phyloP scores from a whole-genome alignment of 2,113 vertebrate genomes.

The Entelurus aequoreus region DNA sequence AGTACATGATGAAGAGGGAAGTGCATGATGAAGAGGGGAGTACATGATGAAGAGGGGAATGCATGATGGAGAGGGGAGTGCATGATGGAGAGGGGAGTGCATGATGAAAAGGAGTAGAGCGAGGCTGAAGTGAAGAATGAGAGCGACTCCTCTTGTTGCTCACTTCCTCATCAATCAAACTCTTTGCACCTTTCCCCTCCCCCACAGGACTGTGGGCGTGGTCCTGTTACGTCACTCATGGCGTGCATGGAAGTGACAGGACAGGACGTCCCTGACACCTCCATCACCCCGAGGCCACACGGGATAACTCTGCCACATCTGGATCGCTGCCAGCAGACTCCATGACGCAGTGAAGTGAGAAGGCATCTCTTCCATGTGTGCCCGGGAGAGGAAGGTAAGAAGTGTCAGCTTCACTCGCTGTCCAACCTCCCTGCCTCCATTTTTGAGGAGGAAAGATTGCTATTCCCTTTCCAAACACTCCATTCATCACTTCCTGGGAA shows the following conservation, averaged over 20 bases:
- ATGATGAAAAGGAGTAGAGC: neutral
- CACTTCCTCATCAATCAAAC: conserved; percentile 15
- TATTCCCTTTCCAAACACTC: neutral
- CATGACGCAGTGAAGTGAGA: conserved; percentile 18
- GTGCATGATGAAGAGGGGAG: too few species aligned
- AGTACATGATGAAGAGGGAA: too few species aligned
- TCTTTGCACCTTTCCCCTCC: conserved; percentile 18
- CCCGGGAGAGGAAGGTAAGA: conserved; percentile 19
- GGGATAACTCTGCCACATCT: conserved; percentile 53
- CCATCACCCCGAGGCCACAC: conserved; percentile 42
- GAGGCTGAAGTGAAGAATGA: conserved; percentile 12
- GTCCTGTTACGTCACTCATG: conserved; percentile 59
- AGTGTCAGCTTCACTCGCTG: conserved; percentile 6
- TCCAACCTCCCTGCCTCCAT: neutral
- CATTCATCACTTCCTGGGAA: too few species aligned
- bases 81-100: too few species aligned
- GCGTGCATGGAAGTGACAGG: conserved; percentile 64
- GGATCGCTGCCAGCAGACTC: conserved; percentile 30
- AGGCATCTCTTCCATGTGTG: conserved; percentile 6
- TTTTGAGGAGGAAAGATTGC: neutral
- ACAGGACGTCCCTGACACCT: conserved; percentile 62
- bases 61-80: too few species aligned
- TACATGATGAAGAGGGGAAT: too few species aligned
- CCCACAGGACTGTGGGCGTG: conserved; percentile 32
- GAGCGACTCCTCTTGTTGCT: conserved; percentile 15